Evolutionary conservation across 1,140 invertebrate genomes (phyloP).

Genomic region (Sycobia sp.): DNA sequence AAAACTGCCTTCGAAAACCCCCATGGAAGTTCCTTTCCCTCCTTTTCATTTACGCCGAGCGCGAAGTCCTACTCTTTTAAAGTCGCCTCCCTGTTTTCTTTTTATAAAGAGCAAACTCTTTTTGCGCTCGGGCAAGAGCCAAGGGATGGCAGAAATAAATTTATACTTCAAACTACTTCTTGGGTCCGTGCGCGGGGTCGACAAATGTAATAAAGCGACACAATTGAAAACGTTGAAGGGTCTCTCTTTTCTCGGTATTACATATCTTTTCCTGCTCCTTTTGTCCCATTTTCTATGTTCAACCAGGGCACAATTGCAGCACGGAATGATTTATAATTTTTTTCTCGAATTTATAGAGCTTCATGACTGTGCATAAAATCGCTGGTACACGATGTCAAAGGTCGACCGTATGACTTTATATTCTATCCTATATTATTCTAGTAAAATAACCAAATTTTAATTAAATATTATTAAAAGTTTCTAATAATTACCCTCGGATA

Average conservation of each 20-base stretch:
- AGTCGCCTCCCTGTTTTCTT: too few relatives aligned
- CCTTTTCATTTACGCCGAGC: too few relatives aligned
- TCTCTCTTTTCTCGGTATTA: constrained; percentile 9
- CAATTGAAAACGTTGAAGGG: constrained; percentile 17
- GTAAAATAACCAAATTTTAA: too few relatives aligned
- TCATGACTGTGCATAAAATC: too few relatives aligned
- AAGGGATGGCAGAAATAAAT: constrained; percentile 19
- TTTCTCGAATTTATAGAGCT: too few relatives aligned
- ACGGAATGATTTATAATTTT: not conserved
- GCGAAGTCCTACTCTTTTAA: constrained; percentile 8
- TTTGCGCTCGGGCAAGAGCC: not conserved
- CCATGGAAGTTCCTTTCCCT: too few relatives aligned
- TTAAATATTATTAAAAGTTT: too few relatives aligned
- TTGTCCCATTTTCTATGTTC: not conserved
- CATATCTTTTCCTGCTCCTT: not conserved
- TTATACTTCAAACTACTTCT: constrained; percentile 9
- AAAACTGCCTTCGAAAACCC: too few relatives aligned
- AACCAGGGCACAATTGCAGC: not conserved
- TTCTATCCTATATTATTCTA: too few relatives aligned
- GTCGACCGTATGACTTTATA: too few relatives aligned
- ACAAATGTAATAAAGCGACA: not conserved
- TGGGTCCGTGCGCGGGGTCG: not conserved
- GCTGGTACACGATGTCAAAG: too few relatives aligned
- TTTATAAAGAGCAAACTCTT: constrained; percentile 9
- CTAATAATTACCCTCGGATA: too few relatives aligned